phyloP scores from a whole-genome alignment of 2,888 invertebrate genomes.

The Germaria angustata region DNA sequence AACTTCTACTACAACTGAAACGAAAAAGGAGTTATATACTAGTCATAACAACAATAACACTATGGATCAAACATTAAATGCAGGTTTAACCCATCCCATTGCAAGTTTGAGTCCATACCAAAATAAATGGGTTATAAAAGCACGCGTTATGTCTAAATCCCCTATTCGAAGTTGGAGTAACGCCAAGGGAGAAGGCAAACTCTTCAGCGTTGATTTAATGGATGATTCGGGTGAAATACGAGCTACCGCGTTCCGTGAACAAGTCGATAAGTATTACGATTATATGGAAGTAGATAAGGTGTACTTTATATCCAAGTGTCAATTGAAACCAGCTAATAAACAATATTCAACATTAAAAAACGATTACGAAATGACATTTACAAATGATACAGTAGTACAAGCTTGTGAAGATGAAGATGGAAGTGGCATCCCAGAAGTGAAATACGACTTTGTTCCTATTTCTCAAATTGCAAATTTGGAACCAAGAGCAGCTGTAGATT shows the following conservation, averaged over 20 bases:
- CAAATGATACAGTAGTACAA: slow-evolving; percentile 85
- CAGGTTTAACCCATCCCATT: slow-evolving; percentile 83
- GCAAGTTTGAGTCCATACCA: slow-evolving; percentile 94
- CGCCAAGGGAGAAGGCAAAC: slow-evolving; percentile 93
- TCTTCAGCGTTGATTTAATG: slow-evolving; percentile 95
- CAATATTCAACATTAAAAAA: slow-evolving; percentile 91
- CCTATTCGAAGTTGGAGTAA: slow-evolving; percentile 93
- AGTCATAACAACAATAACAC: slow-evolving; percentile 67
- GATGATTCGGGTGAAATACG: slow-evolving; percentile 97
- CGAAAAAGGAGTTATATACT: slow-evolving; percentile 62
- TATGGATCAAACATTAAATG: slow-evolving; percentile 77
- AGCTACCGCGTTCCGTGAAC: slow-evolving; percentile 93
- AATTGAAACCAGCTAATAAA: slow-evolving; percentile 96
- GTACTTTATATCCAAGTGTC: slow-evolving; percentile 91
- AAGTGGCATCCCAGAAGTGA: slow-evolving; percentile 86
- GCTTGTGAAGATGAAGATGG: slow-evolving; percentile 82
- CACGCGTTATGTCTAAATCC: slow-evolving; percentile 91
- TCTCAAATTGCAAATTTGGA: slow-evolving; percentile 85
- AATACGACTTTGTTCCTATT: slow-evolving; percentile 89
- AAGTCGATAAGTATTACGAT: slow-evolving; percentile 93
- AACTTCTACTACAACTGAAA: slow-evolving; percentile 62
- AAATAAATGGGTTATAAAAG: slow-evolving; percentile 96
- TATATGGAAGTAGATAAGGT: slow-evolving; percentile 93
- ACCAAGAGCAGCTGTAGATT: slow-evolving; percentile 88
- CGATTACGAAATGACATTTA: slow-evolving; percentile 97